These are phyloP conservation scores for Drosophila birchii DNA, from an alignment of 2,888 invertebrate genomes.

Conservation along the genomic window DNA sequence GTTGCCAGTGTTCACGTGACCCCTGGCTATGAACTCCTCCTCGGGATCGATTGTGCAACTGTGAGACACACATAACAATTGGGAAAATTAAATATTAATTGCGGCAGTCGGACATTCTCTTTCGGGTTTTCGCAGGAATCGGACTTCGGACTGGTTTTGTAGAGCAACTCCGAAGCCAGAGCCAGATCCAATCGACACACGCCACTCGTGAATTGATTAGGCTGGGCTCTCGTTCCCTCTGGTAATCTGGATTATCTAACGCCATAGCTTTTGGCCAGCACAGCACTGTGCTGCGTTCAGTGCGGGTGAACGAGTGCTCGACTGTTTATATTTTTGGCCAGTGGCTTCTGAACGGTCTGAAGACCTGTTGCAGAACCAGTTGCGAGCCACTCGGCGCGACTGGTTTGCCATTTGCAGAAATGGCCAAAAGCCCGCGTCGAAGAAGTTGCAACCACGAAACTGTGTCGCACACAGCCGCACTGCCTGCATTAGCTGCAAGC, in stretches of 20 bases:
- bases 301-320: conserved; percentile 43
- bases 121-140: conserved; percentile 37
- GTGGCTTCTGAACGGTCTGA: conserved; percentile 35
- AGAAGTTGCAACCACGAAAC: conserved; percentile 63
- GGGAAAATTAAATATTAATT: conserved; percentile 58
- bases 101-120: conserved; percentile 62
- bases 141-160: conserved; percentile 34
- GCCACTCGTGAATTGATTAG: conserved; percentile 22
- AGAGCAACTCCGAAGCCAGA: conserved; percentile 1
- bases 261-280: conserved; percentile 18
- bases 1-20: conserved; percentile 54
- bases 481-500: conserved; percentile 20
- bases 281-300: conserved; percentile 16
- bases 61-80: conserved; percentile 23
- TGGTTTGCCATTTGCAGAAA: conserved; percentile 69
- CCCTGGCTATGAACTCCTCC: conserved; percentile 17
- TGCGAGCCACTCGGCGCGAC: conserved; percentile 51
- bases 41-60: conserved; percentile 41
- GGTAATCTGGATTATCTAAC: conserved; percentile 58
- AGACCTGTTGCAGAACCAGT: conserved; percentile 59
- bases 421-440: conserved; percentile 27
- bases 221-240: conserved; percentile 24
- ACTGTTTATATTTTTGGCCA: conserved; percentile 35
- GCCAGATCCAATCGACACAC: conserved; percentile 20
- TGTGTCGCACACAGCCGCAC: conserved; percentile 68